Evolutionary conservation across 2,113 vertebrate genomes (phyloP), one percentile per base, ranked within the genome.

Genomic region (Dasyornis broadbenti): DNA sequence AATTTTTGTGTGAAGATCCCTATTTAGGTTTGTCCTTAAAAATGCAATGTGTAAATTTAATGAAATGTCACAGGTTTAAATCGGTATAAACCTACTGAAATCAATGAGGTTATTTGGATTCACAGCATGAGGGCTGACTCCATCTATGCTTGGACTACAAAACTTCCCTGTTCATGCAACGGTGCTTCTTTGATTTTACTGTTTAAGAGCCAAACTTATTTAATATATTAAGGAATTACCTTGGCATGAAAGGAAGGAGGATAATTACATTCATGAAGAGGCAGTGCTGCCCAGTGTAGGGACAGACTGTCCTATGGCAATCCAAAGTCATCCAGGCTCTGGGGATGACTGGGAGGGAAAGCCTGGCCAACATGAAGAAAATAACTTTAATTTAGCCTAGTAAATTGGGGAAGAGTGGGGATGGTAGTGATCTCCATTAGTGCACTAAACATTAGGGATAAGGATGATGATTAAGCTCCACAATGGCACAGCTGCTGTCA

Each of bases 321-420:
- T 22, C 8, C 18, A 54, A 82, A 85, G 28, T 8, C 23, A 26
- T 75, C 9, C 26, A 77, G 24, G 20, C 15, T 68, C 44, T 60
- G 23, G 20, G 11, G 2, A 60, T 56, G 40, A 39, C 3, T 2
- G 2, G 10, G 16, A 68, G 15, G 15, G 8, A 59, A 87, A 78
- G 23, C 19, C 50, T 75, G 45, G 19, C 14, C 9, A 3, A 7
- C 0, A 0, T 0, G 0, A 76, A 33, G 44, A n/a, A 79, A 72
- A 7, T 33, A 52, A 59, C 15, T 24, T 68, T 35, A 47, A 54
- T 89, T 64, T 69, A 68, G 44, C 13, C 44, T 39, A 26, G 33
- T 22, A 94, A 79, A 63, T 0, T 12, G 3, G 21, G 30, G 15
- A 10, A 82, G 35, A 70, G 9, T 40, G 27, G 33, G 21, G 26